Conservation (phyloP, 2,888 invertebrate genomes). For the Phanerotoma sp. region DNA sequence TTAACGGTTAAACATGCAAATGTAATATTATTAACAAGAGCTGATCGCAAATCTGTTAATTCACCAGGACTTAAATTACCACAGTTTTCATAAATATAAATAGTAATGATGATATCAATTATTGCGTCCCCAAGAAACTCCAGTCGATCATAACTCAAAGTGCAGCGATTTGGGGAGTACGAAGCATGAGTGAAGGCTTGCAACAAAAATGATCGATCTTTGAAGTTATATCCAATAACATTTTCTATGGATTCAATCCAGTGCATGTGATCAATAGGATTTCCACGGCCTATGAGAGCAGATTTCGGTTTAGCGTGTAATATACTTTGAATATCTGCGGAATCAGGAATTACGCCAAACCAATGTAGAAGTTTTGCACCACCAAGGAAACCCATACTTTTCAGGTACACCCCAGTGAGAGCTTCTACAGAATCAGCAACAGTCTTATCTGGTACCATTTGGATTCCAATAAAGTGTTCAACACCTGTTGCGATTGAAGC, state of each 20-base stretch:
- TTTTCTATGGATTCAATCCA: slow-evolving; percentile 61
- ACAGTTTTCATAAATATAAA: slow-evolving; percentile 81
- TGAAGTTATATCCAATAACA: slow-evolving; percentile 74
- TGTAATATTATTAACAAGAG: slow-evolving; percentile 94
- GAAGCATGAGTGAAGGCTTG: slow-evolving; percentile 92
- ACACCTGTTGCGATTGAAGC: slow-evolving; percentile 56
- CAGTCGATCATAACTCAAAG: slow-evolving; percentile 86
- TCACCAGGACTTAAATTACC: slow-evolving; percentile 75
- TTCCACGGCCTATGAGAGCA: slow-evolving; percentile 27
- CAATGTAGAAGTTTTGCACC: slow-evolving; percentile 65
- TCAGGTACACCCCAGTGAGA: slow-evolving; percentile 75
- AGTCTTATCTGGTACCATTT: slow-evolving; percentile 65
- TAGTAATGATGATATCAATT: slow-evolving; percentile 82
- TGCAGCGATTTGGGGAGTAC: slow-evolving; percentile 76
- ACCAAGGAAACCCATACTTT: slow-evolving; percentile 61
- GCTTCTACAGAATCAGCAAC: slow-evolving; percentile 86
- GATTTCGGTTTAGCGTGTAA: slow-evolving; percentile 38
- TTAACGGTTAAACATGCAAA: slow-evolving; percentile 89
- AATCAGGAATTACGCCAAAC: slow-evolving; percentile 64
- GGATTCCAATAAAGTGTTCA: slow-evolving; percentile 58
- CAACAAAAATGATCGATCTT: slow-evolving; percentile 76
- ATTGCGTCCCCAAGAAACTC: slow-evolving; percentile 93
- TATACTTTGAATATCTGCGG: slow-evolving; percentile 51
- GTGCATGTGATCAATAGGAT: slow-evolving; percentile 54
- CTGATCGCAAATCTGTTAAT: slow-evolving; percentile 90